These are phyloP conservation scores for Myiotriccus ornatus DNA, from an alignment of 2,797 vertebrate genomes.

Conservation along the genomic window DNA sequence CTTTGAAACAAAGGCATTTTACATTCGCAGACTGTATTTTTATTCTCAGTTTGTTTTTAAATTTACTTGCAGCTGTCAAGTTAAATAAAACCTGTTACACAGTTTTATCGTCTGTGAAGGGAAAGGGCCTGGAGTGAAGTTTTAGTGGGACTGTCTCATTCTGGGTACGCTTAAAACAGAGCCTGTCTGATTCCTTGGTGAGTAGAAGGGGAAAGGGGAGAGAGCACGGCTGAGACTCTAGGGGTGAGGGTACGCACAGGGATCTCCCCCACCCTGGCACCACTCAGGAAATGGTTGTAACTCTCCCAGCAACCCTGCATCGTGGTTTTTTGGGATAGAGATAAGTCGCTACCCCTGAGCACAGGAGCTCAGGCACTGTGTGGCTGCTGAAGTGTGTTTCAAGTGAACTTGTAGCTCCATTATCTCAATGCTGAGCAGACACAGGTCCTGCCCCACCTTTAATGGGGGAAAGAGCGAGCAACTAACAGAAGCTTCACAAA, in stretches of 20 bases:
- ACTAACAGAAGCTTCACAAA: background rate
- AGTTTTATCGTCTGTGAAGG: background rate
- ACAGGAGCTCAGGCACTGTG: background rate
- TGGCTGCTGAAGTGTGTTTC: background rate
- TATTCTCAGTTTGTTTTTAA: constrained; percentile 48
- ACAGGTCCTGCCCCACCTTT: accelerated
- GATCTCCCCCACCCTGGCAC: background rate
- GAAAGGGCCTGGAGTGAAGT: background rate
- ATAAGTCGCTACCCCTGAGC: accelerated
- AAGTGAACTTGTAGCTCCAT: background rate
- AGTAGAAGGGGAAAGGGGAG: background rate
- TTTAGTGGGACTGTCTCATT: background rate
- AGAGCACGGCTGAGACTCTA: accelerated
- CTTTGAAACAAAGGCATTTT: constrained; percentile 71
- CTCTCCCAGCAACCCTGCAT: background rate
- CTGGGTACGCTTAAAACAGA: accelerated
- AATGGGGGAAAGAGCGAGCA: background rate
- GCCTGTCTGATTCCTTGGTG: background rate
- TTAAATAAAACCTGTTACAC: constrained; percentile 61
- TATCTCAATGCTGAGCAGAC: background rate
- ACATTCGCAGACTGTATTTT: constrained; percentile 54
- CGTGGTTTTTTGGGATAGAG: accelerated
- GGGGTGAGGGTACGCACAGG: accelerated
- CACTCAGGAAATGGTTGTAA: accelerated
- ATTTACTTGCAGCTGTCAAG: constrained; percentile 58